Percentiles rank a stretch among this genome's conserved stretches.
phyloP scores from a whole-genome alignment of 2,113 vertebrate species.

The Thryonomys swinderianus region DNA sequence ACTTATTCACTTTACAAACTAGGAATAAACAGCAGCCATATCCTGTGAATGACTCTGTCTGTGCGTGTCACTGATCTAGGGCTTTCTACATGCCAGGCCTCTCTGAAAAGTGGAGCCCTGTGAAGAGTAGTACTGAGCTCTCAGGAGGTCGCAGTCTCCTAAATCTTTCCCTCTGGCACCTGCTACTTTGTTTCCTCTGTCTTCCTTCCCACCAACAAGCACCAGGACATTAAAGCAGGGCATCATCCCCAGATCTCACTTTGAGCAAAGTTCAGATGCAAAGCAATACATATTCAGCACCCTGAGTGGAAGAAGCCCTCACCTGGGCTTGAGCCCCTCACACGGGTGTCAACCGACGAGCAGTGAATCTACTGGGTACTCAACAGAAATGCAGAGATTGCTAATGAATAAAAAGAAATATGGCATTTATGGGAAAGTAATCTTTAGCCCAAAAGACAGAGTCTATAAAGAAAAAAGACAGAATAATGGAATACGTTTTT shows the following conservation, averaged over 20 bases:
- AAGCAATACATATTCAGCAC: background rate
- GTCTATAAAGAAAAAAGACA: background rate
- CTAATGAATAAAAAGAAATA: constrained; percentile 49
- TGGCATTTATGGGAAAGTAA: background rate
- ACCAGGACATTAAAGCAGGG: background rate
- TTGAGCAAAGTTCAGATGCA: background rate
- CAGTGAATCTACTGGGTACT: background rate
- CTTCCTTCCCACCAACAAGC: background rate
- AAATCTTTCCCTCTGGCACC: background rate
- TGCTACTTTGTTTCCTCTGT: background rate
- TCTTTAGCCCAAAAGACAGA: background rate
- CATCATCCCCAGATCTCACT: background rate
- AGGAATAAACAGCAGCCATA: background rate
- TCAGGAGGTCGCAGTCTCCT: background rate
- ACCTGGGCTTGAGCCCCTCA: background rate
- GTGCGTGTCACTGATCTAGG: background rate
- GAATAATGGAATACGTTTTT: background rate
- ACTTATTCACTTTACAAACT: background rate
- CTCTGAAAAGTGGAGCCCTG: background rate
- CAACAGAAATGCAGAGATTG: background rate
- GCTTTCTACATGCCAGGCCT: background rate
- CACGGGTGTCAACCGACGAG: background rate
- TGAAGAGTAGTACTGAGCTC: background rate
- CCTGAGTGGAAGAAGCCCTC: background rate
- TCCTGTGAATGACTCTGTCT: background rate